Base-by-base conservation (phyloP, 2,888 invertebrate genomes). In the Drosophila prostipennis region DNA sequence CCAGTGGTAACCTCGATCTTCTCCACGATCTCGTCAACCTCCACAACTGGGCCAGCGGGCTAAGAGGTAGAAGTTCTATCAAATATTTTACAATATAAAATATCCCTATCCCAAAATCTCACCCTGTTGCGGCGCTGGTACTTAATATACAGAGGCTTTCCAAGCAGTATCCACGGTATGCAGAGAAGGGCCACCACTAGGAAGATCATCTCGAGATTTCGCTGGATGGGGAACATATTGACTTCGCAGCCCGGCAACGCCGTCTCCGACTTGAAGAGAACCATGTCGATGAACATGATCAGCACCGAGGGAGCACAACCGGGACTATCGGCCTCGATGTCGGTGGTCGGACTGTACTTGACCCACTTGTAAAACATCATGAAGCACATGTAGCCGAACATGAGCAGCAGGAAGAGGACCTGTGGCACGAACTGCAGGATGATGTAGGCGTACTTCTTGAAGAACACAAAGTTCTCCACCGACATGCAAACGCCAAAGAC, bases 281-380 rank as follows among this genome's bases (percentile, higher is more conserved):
- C 94, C 96, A 96, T 96, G 90, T 96, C 95, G 89, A 96, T 96
- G 83, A 96, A 94, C 86, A 94, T 94, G 72, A 96, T 95, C 6
- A 96, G 93, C 3, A 96, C 94, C 13, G 95, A 95, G 1, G 96
- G 96, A 0, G 96, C 96, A 89, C 94, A 94, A 2, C 92, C 92
- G 1, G 94, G 92, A 23, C 78, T 71, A 8, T 82, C 59, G 6
- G 81, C 79, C 34, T 72, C 8, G 3, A 81, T 93, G 49, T 91
- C 82, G 23, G 91, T 82, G 10, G 91, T 87, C 1, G 94, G 93
- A 16, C 83, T 71, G 91, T 95, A 98, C 54, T 94, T 91, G 46
- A 96, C 80, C 98, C 98, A 99, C 91, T 99, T 98, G 92, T 94
- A 94, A 92, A 98, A 95, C 94, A 98, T 96, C 94, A 98, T 94